Evolutionary conservation across 2,888 invertebrate species (phyloP), one percentile per base, ranked within the genome.

Genomic region (Phania funesta): DNA sequence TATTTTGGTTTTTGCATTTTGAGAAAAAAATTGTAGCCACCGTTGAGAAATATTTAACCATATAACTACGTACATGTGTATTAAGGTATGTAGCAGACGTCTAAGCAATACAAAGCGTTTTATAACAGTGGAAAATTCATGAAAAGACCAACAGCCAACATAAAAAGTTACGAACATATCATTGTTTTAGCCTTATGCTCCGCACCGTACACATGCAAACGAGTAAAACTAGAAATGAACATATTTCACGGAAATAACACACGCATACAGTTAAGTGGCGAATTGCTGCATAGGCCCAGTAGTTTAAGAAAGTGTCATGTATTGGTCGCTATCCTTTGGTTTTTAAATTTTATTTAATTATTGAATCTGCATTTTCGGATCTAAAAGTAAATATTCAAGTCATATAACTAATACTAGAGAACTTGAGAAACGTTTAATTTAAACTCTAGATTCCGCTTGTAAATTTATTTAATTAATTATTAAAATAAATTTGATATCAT

Each of bases 1-100:
- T 18, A 5, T 26, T 38, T 18, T n/a, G n/a, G n/a, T n/a, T n/a
- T n/a, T n/a, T n/a, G n/a, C 8, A 52, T 46, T 50, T 50, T 41
- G 46, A 11, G 18, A 26, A 80, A 71, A 71, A 60, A 29, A 18
- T 65, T 75, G 38, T 64, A 77, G 54, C 73, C 68, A 68, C 54
- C 77, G 73, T 81, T 81, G 81, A 81, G 77, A 81, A 77, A 81
- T 81, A 73, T 77, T 81, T 77, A 50, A 77, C 50, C 78, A 82
- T 74, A 50, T 46, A 52, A 18, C 64, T 64, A 32, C n/a, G n/a
- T n/a, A n/a, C n/a, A n/a, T n/a, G n/a, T n/a, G n/a, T n/a, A n/a
- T n/a, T n/a, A n/a, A n/a, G 46, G 46, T 9, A 41, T 41, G 16
- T 58, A 38, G 32, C 60, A 78, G 82, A 77, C 78, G 70, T 52